Conservation (phyloP, 2,888 invertebrate species). For the Auanema sp. region DNA sequence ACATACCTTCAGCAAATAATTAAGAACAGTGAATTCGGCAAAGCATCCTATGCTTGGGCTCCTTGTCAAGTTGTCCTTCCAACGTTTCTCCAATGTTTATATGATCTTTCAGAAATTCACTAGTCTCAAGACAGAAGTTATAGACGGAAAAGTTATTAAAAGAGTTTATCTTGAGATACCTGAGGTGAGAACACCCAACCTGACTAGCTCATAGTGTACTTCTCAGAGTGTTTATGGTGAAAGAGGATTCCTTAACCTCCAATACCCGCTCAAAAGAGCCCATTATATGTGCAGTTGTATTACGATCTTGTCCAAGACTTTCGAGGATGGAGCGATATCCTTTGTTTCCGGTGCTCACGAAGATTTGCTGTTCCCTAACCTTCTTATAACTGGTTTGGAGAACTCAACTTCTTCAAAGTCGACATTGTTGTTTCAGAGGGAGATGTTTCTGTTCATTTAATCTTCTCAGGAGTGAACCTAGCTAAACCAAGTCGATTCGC, state of each 20-base stretch:
- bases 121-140: too few relatives aligned
- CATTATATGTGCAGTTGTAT: constrained; percentile 21
- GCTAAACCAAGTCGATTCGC: constrained; percentile 3
- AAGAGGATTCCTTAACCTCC: constrained; percentile 26
- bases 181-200: too few relatives aligned
- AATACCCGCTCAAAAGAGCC: constrained; percentile 25
- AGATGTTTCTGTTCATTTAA: constrained; percentile 1
- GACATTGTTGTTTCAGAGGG: constrained; percentile 4
- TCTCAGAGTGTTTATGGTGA: constrained; percentile 20
- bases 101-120: too few relatives aligned
- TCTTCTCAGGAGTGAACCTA: neutral
- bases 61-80: too few relatives aligned
- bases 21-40: too few relatives aligned
- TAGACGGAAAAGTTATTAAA: too few relatives aligned
- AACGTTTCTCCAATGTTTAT: too few relatives aligned
- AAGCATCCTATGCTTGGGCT: too few relatives aligned
- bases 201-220: neutral
- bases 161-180: too few relatives aligned
- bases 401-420: neutral
- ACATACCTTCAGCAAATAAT: too few relatives aligned
- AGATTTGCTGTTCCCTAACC: constrained; percentile 6
- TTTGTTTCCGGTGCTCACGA: neutral
- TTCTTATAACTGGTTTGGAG: constrained; percentile 3
- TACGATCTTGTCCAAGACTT: constrained; percentile 7
- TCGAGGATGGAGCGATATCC: neutral